Conservation (phyloP, 2,888 invertebrate species). For the Chymomyza caudatula region DNA sequence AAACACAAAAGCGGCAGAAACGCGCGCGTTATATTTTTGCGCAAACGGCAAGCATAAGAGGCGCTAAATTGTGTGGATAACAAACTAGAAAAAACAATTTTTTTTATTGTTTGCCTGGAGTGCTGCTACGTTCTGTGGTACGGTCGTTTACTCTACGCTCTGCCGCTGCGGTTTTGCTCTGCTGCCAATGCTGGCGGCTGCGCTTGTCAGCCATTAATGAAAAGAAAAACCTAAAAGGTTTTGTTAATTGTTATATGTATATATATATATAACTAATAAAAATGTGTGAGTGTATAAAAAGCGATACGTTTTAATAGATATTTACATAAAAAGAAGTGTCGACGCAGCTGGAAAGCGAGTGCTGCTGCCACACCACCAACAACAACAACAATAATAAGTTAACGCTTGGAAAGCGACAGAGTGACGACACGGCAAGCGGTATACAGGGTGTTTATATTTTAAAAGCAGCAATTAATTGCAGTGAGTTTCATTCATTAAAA, state of each 20-base stretch:
- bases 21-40: constrained; percentile 32
- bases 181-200: neutral
- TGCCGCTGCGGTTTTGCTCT: constrained; percentile 29
- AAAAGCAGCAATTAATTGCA: constrained; percentile 36
- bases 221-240: constrained; percentile 40
- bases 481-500: constrained; percentile 67
- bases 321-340: neutral
- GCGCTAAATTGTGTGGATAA: neutral
- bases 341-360: neutral
- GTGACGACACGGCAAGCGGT: neutral
- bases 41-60: constrained; percentile 12
- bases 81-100: constrained; percentile 9
- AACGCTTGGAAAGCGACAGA: neutral
- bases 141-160: constrained; percentile 3
- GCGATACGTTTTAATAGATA: neutral
- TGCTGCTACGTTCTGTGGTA: neutral
- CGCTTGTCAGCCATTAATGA: constrained; percentile 59
- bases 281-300: constrained; percentile 7
- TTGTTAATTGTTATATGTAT: neutral
- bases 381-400: constrained; percentile 15
- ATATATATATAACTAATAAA: constrained; percentile 10
- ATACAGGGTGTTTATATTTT: neutral
- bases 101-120: constrained; percentile 7
- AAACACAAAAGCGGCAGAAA: constrained; percentile 28
- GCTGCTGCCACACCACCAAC: constrained; percentile 8